A percentile compares a stretch with the other conserved stretches of the same genome.
These are phyloP conservation scores for Clytia hemisphaerica DNA, from an alignment of 30 jellyfish, hydroid and myxozoan species.

Conservation along the genomic window DNA sequence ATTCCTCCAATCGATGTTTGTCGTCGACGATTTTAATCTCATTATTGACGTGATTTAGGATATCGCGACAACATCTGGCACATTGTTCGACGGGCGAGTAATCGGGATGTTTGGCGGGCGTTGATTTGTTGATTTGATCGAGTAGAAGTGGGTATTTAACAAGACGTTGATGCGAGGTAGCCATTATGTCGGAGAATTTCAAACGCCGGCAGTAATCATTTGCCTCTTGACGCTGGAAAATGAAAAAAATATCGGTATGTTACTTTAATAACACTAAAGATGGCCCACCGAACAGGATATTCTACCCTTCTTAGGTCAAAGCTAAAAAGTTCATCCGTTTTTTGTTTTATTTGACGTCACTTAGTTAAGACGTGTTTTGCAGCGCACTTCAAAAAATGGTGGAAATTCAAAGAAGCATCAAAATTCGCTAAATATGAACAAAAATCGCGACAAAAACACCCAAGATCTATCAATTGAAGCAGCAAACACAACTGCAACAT, in stretches of 20 bases:
- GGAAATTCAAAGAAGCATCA: too few relatives aligned
- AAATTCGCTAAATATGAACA: too few relatives aligned
- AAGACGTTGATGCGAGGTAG: constrained; percentile 90
- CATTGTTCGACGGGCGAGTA: constrained; percentile 62
- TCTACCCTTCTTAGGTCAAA: constrained; percentile 51
- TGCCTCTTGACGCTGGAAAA: constrained; percentile 80
- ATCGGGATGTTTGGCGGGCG: constrained; percentile 56
- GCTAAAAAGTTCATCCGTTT: constrained; percentile 19
- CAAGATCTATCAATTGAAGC: too few relatives aligned
- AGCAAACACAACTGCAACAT: too few relatives aligned
- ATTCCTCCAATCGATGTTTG: constrained; percentile 60
- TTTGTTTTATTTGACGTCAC: background rate
- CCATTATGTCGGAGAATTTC: constrained; percentile 87
- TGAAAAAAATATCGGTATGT: background rate
- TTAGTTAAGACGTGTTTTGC: too few relatives aligned
- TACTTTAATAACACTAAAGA: constrained; percentile 46
- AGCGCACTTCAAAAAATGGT: too few relatives aligned
- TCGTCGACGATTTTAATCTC: constrained; percentile 76
- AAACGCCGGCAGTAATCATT: constrained; percentile 70
- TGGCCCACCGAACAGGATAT: constrained; percentile 17
- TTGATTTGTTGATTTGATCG: constrained; percentile 62
- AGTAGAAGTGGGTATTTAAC: constrained; percentile 80
- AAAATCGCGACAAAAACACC: too few relatives aligned
- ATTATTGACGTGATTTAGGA: constrained; percentile 62
- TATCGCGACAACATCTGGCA: constrained; percentile 63